Base-by-base conservation (phyloP, 2,113 vertebrate genomes). In the Calidris pygmaea region DNA sequence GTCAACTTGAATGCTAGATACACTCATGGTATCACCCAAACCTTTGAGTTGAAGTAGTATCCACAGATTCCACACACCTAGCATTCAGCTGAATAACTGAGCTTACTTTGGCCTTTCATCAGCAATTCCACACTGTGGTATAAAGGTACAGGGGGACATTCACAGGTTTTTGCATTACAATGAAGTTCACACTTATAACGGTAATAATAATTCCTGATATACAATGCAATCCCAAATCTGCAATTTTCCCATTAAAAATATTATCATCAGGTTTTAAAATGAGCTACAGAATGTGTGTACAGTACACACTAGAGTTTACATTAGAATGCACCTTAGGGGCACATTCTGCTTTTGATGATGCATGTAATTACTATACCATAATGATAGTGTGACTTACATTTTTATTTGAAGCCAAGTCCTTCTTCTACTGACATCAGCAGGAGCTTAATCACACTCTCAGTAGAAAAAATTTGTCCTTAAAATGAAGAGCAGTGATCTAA, bases 291-390 rank as follows among this genome's bases (percentile, higher is more conserved):
- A 68, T 32, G 6, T 80, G 72, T 87, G 37, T 78, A 89, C 56
- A 65, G 34, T 81, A 75, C 35, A 78, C 27, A 56, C 23, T 39
- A 63, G 39, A 75, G 58, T 93, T 94, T 95, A 78, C 52, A 65
- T 73, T 89, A 92, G 50, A 94, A 89, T 0, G 0, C 30, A 94
- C 19, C 34, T 68, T 68, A 39, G 39, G 14, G 74, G 35, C 21
- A 67, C 48, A 87, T 89, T 96, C 58, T 87, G 35, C 39, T 94
- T 94, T 81, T 87, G 76, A 87, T 92, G 68, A 62, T 76, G n/a
- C 60, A n/a, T 75, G 23, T 72, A 81, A 97, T 95, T 87, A 87
- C 30, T 81, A 32, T 47, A 81, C 3, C 8, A 72, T 94, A 89
- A 89, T 37, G 77, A 62, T 85, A 94, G 93, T 79, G 48, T 78